Conservation (phyloP, 2,113 vertebrate species). For the Mastomys natalensis region DNA sequence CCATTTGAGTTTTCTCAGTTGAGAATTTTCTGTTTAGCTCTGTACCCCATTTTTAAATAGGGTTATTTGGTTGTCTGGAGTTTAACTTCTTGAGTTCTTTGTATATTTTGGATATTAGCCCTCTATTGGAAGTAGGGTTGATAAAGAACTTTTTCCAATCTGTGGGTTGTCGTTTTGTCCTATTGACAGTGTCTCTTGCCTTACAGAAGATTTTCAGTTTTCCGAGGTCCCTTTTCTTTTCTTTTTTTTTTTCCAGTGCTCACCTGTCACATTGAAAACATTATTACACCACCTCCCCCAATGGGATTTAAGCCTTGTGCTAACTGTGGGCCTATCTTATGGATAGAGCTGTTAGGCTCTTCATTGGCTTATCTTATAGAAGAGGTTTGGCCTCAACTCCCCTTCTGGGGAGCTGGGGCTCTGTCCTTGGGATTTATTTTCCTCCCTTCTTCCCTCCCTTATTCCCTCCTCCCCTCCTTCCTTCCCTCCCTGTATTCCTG, state of each 20-base stretch:
- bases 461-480: not conserved
- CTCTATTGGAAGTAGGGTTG: too few relatives aligned
- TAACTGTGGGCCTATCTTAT: not conserved
- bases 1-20: too few relatives aligned
- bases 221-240: too few relatives aligned
- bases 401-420: not conserved
- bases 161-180: too few relatives aligned
- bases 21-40: too few relatives aligned
- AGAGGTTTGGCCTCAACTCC: not conserved
- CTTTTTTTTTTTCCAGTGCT: not conserved
- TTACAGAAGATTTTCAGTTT: too few relatives aligned
- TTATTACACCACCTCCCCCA: not conserved
- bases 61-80: too few relatives aligned
- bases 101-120: too few relatives aligned
- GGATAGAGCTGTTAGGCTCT: not conserved
- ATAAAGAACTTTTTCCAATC: too few relatives aligned
- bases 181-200: too few relatives aligned
- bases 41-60: too few relatives aligned
- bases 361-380: not conserved
- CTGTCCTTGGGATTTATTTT: not conserved
- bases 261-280: not conserved
- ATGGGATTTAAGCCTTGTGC: not conserved
- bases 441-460: not conserved
- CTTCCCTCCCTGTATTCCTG: not conserved
- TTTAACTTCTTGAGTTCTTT: too few relatives aligned